These are phyloP conservation scores for Neofelis nebulosa DNA, from an alignment of 2,113 vertebrate species.

Conservation along the genomic window DNA sequence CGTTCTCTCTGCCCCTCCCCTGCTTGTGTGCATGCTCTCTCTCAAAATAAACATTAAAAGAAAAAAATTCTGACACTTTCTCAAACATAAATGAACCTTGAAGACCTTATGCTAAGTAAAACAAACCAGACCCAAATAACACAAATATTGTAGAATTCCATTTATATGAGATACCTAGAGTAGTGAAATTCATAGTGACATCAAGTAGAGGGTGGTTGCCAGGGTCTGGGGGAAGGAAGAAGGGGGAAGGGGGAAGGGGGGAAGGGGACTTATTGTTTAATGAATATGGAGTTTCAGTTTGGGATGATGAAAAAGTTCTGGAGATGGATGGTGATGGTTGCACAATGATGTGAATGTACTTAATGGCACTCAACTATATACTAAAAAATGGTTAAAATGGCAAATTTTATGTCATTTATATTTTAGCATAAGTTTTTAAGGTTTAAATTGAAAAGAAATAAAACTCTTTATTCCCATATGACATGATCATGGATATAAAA, in stretches of 20 bases:
- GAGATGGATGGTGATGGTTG: background rate
- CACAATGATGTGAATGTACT: background rate
- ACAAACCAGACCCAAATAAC: background rate
- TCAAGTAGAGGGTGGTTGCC: background rate
- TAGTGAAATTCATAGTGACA: background rate
- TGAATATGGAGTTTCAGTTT: background rate
- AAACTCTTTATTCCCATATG: background rate
- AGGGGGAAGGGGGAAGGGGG: background rate
- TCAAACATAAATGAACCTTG: background rate
- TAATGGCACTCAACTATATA: background rate
- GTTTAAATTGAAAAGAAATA: background rate
- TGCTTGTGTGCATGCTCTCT: too few species aligned
- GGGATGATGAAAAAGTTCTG: background rate
- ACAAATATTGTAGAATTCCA: background rate
- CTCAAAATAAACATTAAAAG: too few species aligned
- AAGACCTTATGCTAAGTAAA: background rate
- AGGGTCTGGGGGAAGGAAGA: background rate
- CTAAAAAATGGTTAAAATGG: background rate
- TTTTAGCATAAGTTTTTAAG: background rate
- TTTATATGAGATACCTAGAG: background rate
- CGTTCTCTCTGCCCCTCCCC: too few species aligned
- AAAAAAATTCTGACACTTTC: background rate
- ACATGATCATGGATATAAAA: background rate
- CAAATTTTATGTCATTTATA: background rate
- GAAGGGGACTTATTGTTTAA: background rate